Evolutionary conservation across 2,797 vertebrate species (phyloP).

Genomic region (Chiroxiphia lanceolata): DNA sequence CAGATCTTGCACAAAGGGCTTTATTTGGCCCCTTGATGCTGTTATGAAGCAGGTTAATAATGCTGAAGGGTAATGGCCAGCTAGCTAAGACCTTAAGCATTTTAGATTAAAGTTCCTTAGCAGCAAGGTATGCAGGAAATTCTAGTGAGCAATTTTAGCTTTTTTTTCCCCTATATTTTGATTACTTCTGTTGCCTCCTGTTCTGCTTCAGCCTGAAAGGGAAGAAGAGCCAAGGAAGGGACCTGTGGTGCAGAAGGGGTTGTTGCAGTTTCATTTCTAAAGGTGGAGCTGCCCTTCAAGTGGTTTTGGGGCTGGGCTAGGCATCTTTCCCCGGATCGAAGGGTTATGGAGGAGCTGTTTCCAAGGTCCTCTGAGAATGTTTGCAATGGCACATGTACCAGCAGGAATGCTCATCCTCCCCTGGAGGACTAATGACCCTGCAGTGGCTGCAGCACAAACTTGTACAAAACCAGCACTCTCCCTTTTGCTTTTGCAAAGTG

Average conservation of each 20-base stretch:
- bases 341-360: not conserved
- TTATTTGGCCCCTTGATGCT: not conserved
- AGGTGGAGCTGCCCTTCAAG: not conserved
- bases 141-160: not conserved
- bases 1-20: not conserved
- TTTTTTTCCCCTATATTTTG: not conserved
- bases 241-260: not conserved
- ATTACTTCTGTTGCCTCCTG: not conserved
- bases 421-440: not conserved
- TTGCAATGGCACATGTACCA: not conserved
- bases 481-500: not conserved
- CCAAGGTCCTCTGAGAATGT: not conserved
- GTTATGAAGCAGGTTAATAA: not conserved
- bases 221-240: not conserved
- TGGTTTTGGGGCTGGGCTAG: not conserved
- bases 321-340: accelerated
- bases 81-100: not conserved
- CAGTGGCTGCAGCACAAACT: not conserved
- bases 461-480: not conserved
- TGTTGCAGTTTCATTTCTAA: not conserved
- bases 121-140: not conserved
- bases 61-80: not conserved
- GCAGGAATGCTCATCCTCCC: not conserved
- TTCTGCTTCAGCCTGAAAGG: not conserved
- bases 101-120: not conserved